Conservation (phyloP, 2,113 vertebrate genomes). For the Megaleporinus macrocephalus region DNA sequence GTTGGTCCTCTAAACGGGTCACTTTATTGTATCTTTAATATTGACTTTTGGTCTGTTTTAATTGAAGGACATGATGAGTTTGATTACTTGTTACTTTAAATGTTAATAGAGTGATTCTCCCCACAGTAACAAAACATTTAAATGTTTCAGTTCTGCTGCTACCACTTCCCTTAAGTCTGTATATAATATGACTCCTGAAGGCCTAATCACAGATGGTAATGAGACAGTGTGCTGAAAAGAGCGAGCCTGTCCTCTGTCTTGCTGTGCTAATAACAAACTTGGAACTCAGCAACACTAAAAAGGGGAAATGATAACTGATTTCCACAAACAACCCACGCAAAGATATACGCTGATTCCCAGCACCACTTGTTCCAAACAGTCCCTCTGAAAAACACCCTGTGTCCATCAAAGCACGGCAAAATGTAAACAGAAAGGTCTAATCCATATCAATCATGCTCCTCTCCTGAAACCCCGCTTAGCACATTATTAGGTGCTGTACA, state of each 20-base stretch:
- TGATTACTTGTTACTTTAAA: too few species aligned
- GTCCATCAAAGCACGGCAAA: background rate
- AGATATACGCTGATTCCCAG: background rate
- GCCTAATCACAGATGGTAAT: background rate
- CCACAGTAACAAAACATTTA: background rate
- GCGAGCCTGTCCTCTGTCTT: background rate
- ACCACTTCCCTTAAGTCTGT: background rate
- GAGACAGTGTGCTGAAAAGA: background rate
- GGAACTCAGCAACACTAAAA: background rate
- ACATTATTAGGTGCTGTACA: constrained; percentile 4
- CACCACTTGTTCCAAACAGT: background rate
- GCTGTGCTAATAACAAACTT: background rate
- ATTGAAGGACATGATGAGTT: too few species aligned
- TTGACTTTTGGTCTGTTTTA: too few species aligned
- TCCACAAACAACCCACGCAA: background rate
- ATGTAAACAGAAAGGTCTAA: background rate
- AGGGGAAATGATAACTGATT: background rate
- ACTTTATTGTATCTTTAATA: too few species aligned
- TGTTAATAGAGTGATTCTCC: too few species aligned
- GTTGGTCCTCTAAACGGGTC: too few species aligned
- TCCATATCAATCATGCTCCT: background rate
- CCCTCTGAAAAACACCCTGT: background rate
- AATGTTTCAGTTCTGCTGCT: background rate
- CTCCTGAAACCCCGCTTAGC: background rate
- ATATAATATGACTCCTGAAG: background rate